Conservation (phyloP, 2,797 vertebrate species). For the Taeniopygia guttata region DNA sequence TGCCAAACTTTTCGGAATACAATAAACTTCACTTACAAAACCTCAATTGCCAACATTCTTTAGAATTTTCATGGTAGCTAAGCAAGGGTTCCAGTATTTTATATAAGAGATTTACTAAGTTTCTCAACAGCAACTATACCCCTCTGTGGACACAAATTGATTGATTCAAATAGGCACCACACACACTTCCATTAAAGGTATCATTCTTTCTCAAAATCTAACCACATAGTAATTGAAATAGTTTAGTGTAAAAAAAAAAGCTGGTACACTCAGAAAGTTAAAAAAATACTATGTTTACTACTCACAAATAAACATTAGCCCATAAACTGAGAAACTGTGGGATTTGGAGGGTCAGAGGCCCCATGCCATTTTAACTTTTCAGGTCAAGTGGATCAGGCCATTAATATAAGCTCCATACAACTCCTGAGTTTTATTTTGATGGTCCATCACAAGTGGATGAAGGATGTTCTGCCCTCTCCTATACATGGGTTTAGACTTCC, state of each 20-base stretch:
- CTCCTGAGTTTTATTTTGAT: neutral
- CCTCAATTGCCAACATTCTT: neutral
- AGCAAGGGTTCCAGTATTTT: neutral
- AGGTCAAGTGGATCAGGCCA: neutral
- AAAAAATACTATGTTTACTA: neutral
- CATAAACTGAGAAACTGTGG: neutral
- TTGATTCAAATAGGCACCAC: neutral
- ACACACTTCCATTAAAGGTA: neutral
- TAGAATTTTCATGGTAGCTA: neutral
- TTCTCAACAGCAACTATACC: neutral
- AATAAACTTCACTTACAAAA: neutral
- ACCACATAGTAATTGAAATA: neutral
- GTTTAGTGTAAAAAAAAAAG: neutral
- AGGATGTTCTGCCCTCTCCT: neutral
- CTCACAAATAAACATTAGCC: neutral
- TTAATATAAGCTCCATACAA: neutral
- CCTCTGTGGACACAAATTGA: neutral
- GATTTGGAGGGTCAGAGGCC: neutral
- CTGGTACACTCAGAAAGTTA: neutral
- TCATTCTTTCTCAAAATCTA: neutral
- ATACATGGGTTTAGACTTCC: neutral
- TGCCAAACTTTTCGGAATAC: neutral
- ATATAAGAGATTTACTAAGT: neutral
- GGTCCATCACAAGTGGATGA: neutral
- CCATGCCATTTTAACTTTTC: neutral